Conservation (phyloP, 1,140 invertebrate species). For the Drosophila melanogaster region DNA sequence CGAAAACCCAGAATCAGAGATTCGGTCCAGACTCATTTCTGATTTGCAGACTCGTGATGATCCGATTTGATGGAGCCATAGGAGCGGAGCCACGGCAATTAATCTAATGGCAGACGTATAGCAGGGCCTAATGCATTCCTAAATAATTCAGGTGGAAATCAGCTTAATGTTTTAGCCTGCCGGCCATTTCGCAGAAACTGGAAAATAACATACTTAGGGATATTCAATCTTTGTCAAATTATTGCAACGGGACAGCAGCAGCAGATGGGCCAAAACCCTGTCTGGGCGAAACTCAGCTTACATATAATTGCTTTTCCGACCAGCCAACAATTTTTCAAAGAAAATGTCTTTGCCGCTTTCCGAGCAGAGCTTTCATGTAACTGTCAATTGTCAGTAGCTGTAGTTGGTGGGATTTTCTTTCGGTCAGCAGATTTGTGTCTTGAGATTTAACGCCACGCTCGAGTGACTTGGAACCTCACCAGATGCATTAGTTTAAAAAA, state of each 20-base stretch:
- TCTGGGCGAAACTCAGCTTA: conserved; percentile 34
- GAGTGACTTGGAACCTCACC: conserved; percentile 8
- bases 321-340: conserved; percentile 34
- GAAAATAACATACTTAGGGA: conserved; percentile 49
- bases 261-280: conserved; percentile 15
- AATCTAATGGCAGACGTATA: conserved; percentile 42
- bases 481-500: conserved; percentile 15
- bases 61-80: conserved; percentile 8
- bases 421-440: conserved; percentile 36
- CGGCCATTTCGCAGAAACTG: conserved; percentile 34
- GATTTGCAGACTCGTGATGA: conserved; percentile 7
- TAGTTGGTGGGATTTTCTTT: conserved; percentile 44
- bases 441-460: conserved; percentile 19
- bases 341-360: conserved; percentile 12
- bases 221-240: conserved; percentile 60
- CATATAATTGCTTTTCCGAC: conserved; percentile 41
- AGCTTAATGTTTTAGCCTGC: conserved; percentile 28
- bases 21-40: conserved; percentile 11
- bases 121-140: conserved; percentile 33
- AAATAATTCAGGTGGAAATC: conserved; percentile 45
- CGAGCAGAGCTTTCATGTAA: conserved; percentile 38
- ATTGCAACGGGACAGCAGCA: conserved; percentile 31
- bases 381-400: conserved; percentile 61
- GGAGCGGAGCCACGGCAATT: conserved; percentile 35
- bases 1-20: neutral